phyloP scores from a whole-genome alignment of 2,888 invertebrate species.

The Dasysyrphus albostriatus region DNA sequence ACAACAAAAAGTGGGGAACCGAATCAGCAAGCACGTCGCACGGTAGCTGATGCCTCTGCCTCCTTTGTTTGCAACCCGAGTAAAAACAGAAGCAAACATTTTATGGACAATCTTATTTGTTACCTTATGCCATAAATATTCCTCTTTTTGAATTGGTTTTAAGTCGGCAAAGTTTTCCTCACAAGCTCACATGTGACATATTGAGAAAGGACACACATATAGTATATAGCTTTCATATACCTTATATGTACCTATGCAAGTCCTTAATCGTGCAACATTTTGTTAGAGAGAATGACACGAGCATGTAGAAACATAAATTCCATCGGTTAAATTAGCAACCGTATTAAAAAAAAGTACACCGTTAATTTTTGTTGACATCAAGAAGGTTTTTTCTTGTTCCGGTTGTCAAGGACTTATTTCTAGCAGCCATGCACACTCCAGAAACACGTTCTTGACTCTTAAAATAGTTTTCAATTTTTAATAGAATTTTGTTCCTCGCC shows the following conservation, averaged over 20 bases:
- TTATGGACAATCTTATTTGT: slow-evolving; percentile 59
- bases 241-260: slow-evolving; percentile 16
- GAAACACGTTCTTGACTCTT: slow-evolving; percentile 22
- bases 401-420: slow-evolving; percentile 16
- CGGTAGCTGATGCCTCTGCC: background rate
- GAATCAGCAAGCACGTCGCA: slow-evolving; percentile 26
- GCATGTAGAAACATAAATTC: slow-evolving; percentile 48
- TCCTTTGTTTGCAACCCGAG: slow-evolving; percentile 8
- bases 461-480: slow-evolving; percentile 44
- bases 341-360: background rate
- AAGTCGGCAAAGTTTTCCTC: background rate
- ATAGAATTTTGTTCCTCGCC: slow-evolving; percentile 21
- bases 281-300: slow-evolving; percentile 55
- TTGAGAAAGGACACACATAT: slow-evolving; percentile 34
- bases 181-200: slow-evolving; percentile 66
- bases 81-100: slow-evolving; percentile 48
- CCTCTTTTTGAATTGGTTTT: slow-evolving; percentile 41
- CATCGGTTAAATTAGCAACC: slow-evolving; percentile 59
- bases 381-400: background rate
- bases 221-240: background rate
- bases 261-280: slow-evolving; percentile 32
- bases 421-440: background rate
- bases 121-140: slow-evolving; percentile 42
- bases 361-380: slow-evolving; percentile 30
- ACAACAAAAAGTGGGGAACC: slow-evolving; percentile 4